Evolutionary conservation across 2,888 invertebrate species (phyloP), one percentile per base, ranked within the genome.

Genomic region (Morpho achilles): DNA sequence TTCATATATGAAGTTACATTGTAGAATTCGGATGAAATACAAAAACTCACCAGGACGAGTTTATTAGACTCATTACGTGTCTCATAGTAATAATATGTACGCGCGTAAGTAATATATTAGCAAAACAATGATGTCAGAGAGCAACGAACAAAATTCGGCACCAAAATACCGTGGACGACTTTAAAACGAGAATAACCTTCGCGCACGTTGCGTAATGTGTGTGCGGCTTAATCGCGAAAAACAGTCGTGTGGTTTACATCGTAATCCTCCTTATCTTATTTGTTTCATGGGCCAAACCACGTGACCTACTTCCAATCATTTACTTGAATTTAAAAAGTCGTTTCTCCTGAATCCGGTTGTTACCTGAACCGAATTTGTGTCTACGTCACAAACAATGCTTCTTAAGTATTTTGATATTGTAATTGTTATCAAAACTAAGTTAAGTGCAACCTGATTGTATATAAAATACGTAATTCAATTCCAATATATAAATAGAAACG

Each of bases 111-210:
- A n/a, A 9, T 42, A 41, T 49, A 52, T 50, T 50, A 40, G 43
- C 50, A 46, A 23, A 49, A 16, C 43, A 49, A 40, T 61, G 58
- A 68, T 63, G 67, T 69, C 65, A 67, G 49, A 43, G n/a, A 51
- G 54, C 47, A 59, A 61, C 59, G 56, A 54, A 60, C 63, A 62
- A 68, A 62, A 60, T 62, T 58, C 59, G 67, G 64, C 68, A 68
- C 68, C 68, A 67, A 71, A 68, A 65, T 62, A 61, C 56, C 58
- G 54, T 54, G 57, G 53, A 49, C 61, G 64, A 63, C 68, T 67
- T 69, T 69, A 68, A 67, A 66, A 67, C 62, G 48, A 69, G 61
- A 69, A 67, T 69, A 69, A 70, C 69, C 72, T 71, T 72, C 68
- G 65, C 53, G 55, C 47, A 23, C 50, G 43, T 70, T 69, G 62